These are phyloP conservation scores for Trichomycterus rosablanca DNA, from an alignment of 2,113 vertebrate genomes.

Conservation along the genomic window DNA sequence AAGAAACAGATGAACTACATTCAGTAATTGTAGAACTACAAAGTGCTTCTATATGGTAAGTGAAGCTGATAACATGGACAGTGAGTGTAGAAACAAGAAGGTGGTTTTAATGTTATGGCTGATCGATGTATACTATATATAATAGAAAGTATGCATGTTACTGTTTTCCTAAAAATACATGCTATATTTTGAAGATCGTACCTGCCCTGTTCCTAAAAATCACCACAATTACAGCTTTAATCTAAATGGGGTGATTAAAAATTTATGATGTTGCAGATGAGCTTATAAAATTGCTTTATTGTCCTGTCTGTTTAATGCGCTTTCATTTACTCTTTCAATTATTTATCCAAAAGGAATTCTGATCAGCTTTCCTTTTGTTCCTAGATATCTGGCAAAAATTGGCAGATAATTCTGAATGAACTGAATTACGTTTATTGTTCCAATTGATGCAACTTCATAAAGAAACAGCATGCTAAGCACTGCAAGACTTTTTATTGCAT, in stretches of 20 bases:
- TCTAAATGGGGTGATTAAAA: conserved; percentile 18
- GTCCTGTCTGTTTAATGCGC: conserved; percentile 17
- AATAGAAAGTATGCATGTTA: too few relatives aligned
- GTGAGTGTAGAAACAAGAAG: too few relatives aligned
- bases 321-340: neutral
- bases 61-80: too few relatives aligned
- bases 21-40: too few relatives aligned
- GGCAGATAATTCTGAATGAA: neutral
- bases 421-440: neutral
- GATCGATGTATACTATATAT: too few relatives aligned
- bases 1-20: too few relatives aligned
- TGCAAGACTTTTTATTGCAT: neutral
- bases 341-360: neutral
- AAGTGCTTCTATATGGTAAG: too few relatives aligned
- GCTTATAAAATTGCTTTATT: conserved; percentile 25
- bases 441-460: neutral
- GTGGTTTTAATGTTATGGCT: too few relatives aligned
- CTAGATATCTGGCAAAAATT: neutral
- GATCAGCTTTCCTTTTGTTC: conserved; percentile 2
- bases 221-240: conserved; percentile 19
- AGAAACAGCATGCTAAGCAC: too few relatives aligned
- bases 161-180: too few relatives aligned
- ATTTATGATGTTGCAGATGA: conserved; percentile 22
- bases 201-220: neutral
- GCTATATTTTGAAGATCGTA: too few relatives aligned